Conservation (phyloP, 2,888 invertebrate genomes). For the Entomobrya multifasciata region DNA sequence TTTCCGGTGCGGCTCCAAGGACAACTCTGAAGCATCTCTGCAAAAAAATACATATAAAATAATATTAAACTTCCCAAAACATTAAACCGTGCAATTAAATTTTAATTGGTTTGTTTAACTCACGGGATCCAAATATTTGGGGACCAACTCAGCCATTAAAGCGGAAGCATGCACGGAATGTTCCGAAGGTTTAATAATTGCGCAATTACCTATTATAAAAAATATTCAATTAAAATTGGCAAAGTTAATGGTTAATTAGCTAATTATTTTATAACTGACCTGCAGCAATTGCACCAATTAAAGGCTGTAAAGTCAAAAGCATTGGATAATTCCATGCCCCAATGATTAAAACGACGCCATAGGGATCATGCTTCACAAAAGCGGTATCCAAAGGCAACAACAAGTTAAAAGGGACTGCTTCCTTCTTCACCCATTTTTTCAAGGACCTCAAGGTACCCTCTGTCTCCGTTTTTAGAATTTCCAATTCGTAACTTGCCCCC, state of each 20-base stretch:
- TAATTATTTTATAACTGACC: constrained; percentile 83
- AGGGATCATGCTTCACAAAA: constrained; percentile 80
- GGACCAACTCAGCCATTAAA: constrained; percentile 88
- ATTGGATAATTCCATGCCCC: constrained; percentile 99
- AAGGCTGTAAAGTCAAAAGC: constrained; percentile 89
- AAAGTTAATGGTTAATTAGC: constrained; percentile 5
- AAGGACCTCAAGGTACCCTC: constrained; percentile 57
- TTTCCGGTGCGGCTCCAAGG: constrained; percentile 91
- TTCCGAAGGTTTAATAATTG: constrained; percentile 97
- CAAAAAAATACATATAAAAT: constrained; percentile 53
- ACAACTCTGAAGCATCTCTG: constrained; percentile 92
- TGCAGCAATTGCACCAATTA: constrained; percentile 92
- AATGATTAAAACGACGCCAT: constrained; percentile 85
- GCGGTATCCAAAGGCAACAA: constrained; percentile 71
- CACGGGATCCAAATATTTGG: constrained; percentile 93
- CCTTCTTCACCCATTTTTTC: constrained; percentile 67
- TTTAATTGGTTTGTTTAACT: background rate
- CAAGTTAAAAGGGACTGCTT: constrained; percentile 74
- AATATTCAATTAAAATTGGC: too few relatives aligned
- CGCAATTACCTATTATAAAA: constrained; percentile 88
- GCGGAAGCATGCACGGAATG: constrained; percentile 88
- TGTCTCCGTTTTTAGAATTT: constrained; percentile 65
- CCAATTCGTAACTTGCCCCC: constrained; percentile 74
- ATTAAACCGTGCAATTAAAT: background rate
- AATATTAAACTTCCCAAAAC: background rate